Base-by-base conservation (phyloP, 2,888 invertebrate species). In the Augiades crinisus region DNA sequence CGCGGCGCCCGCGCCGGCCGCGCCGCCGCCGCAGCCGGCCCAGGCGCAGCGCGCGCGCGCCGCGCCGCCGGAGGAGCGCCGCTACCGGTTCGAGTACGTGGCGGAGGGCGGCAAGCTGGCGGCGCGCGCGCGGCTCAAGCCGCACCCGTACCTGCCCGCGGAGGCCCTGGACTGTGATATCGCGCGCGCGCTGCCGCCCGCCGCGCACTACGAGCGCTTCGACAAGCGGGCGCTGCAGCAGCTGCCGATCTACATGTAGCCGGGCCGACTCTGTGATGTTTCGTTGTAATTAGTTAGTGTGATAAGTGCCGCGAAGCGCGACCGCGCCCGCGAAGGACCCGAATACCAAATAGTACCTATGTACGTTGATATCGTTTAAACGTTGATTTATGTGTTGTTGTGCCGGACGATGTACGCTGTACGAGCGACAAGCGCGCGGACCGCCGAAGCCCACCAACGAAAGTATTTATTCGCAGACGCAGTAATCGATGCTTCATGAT, bases 201-300 rank as follows among this genome's bases (percentile, higher is more conserved):
- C 76, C 64, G 72, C 71, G 65, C 82, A 75, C 75, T 84, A 77
- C 75, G 87, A 87, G 62, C 87, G 87, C 74, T 86, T 86, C 75
- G 87, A 86, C 81, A 84, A 83, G 79, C 85, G 88, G 64, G 78
- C 85, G 68, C 80, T 88, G 78, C 88, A 84, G 76, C 87, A 88
- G 85, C 83, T 88, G 78, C 88, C 88, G 51, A 84, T 88, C 78
- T 88, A 85, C 85, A 83, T 88, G 87, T 88, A 86, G 83, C 78
- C 73, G 65, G 62, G 65, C 67, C 78, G 74, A 63, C 72, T 79
- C 84, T 83, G 82, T 82, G 83, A 80, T 82, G 83, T 82, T 80
- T 72, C 77, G 64, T 77, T 80, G 80, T 83, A 77, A 79, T 77
- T 81, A 81, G 75, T 74, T 81, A 81, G 81, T 81, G 81, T 81